Conservation (phyloP, 2,797 vertebrate species). For the Furcifer pardalis region DNA sequence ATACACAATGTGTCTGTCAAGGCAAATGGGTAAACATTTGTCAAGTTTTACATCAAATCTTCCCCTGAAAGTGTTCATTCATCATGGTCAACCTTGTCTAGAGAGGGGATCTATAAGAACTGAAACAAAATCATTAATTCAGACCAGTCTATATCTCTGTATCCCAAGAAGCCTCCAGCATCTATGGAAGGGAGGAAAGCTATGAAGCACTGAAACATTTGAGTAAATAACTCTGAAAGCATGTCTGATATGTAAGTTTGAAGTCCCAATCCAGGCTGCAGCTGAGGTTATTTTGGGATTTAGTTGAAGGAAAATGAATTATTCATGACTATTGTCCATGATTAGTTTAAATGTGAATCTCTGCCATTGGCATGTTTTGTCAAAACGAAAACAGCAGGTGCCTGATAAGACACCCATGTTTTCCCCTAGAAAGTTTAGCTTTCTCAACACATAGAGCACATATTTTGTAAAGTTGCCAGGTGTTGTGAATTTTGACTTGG, state of each 20-base stretch:
- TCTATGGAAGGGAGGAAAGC: slow-evolving; percentile 16
- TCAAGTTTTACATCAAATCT: slow-evolving; percentile 50
- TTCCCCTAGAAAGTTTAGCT: not conserved
- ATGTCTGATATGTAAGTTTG: not conserved
- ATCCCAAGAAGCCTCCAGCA: slow-evolving; percentile 21
- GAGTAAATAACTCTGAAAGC: slow-evolving; percentile 16
- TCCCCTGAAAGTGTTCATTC: slow-evolving; percentile 50
- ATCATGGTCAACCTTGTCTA: slow-evolving; percentile 56
- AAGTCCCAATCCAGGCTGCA: slow-evolving; percentile 4
- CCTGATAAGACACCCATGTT: not conserved
- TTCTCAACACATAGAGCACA: not conserved
- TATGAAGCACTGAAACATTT: slow-evolving; percentile 17
- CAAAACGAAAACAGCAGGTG: not conserved
- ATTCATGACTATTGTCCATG: not conserved
- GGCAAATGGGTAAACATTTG: slow-evolving; percentile 43
- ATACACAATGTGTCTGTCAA: slow-evolving; percentile 39
- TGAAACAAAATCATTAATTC: slow-evolving; percentile 56
- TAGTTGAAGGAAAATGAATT: slow-evolving; percentile 18
- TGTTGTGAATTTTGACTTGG: not conserved
- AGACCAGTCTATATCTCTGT: slow-evolving; percentile 38
- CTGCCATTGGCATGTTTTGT: not conserved
- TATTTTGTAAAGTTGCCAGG: slow-evolving; percentile 16
- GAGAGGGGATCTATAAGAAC: slow-evolving; percentile 35
- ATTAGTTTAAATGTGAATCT: slow-evolving; percentile 31
- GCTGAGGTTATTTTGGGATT: slow-evolving; percentile 16